Evolutionary conservation across 2,888 invertebrate genomes (phyloP), one percentile per base, ranked within the genome.

Genomic region (Tachystola acroxantha): DNA sequence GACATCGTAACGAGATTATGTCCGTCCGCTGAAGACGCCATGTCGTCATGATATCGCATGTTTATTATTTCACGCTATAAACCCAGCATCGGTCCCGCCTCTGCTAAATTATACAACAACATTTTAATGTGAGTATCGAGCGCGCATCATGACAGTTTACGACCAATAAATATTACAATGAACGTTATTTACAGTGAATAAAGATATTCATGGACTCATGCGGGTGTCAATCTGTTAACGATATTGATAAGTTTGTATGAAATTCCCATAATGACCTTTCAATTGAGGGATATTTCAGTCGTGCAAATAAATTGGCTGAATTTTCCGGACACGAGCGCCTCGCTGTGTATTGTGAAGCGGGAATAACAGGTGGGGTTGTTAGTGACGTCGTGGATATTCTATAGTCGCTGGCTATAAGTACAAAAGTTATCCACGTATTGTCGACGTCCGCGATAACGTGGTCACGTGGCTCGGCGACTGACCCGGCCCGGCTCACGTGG

Each of bases 1-100:
- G 85, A 78, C 84, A 84, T 85, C 85, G 84, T 86, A 79, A 85
- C 80, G 70, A 77, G 79, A 84, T 86, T 85, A 86, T 84, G 85
- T 84, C 85, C 84, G 68, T 77, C 75, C 73, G 72, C 66, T 59
- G 78, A 81, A 82, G 81, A 82, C 71, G 42, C 69, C 74, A 70
- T 72, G 74, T 63, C 71, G 72, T 74, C 74, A 73, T 67, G 60
- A 69, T 68, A 69, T 68, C 69, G 69, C 74, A 70, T 75, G 70
- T 80, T 84, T 81, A 85, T 82, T 81, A 76, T 82, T 78, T 74
- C 55, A 53, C 63, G 75, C 70, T 61, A 75, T 78, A 78, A 81
- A 78, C 68, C 62, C 53, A 62, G 51, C 55, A 16, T 16, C 16
- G 6, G 16, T 43, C 52, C 56, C 45, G 50, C 53, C 57, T 61